Base-by-base conservation (phyloP, 23 tunicate genomes). In the Clavelina lepadiformis region DNA sequence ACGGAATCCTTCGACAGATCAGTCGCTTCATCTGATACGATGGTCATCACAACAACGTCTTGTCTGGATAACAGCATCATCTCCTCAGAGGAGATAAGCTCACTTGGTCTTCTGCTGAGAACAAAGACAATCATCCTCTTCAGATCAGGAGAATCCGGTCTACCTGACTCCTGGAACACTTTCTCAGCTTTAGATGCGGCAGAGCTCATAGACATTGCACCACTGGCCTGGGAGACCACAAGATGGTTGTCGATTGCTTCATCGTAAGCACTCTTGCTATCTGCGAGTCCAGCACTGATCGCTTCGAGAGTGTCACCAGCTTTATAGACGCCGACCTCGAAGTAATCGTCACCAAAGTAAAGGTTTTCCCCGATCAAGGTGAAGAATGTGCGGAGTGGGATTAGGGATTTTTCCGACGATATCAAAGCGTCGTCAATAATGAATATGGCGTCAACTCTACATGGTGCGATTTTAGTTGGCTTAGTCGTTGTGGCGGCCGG, bases 401-500 rank as follows among this genome's bases (percentile, higher is more conserved):
- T 7, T 20, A 46, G 36, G 1, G 71, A 36, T 35, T 25, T 34
- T 33, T 24, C 5, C 15, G 52, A 30, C 21, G 67, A 26, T 27
- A 63, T 28, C 1, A 81, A 31, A 28, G 35, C 76, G 30, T 72
- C 88, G 33, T 81, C 88, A 22, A 81, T 49, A 25, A 73, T 33
- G 41, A 81, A 81, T 33, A 81, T 35, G 0, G 56, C 41, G 44
- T 81, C 88, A 25, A 64, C 65, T 32, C 46, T 73, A 36, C 88
- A 81, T 3, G 88, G 80, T 28, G 63, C 41, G 24, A 45, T 26
- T 26, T 29, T 21, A 8, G 82, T 66, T 19, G 63, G 59, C 24
- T 50, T 21, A 18, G 59, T 20, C 8, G 44, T 38, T 0, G 80
- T 73, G 0, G 67, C 20, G 13, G 61, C 25, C 19, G 61, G 25